These are phyloP conservation scores for Stegostoma tigrinum DNA, from an alignment of 2,113 vertebrate species.

Conservation along the genomic window DNA sequence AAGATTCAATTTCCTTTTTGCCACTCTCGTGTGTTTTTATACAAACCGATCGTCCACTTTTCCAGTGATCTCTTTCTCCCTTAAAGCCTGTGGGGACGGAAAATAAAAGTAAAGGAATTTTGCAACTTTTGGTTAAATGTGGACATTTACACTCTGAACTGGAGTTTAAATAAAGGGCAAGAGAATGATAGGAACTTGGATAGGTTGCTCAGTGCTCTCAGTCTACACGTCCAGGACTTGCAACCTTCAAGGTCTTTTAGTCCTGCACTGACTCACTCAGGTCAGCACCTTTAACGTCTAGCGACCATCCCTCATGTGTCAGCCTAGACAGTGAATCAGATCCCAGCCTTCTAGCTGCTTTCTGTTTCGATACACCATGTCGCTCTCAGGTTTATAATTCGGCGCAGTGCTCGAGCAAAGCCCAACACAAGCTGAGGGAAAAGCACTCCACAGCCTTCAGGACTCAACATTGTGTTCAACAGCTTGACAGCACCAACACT, in stretches of 20 bases:
- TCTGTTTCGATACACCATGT: no score
- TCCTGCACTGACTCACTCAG: not conserved
- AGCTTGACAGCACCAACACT: no score
- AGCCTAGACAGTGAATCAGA: not conserved
- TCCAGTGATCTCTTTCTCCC: constrained; percentile 91
- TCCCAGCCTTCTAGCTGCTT: no score
- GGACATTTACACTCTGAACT: not conserved
- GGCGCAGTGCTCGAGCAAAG: no score
- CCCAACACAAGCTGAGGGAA: no score
- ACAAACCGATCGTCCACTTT: constrained; percentile 82
- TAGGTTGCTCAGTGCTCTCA: not conserved
- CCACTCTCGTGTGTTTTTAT: constrained; percentile 96
- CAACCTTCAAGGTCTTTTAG: not conserved
- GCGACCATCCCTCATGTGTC: not conserved
- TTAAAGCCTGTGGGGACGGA: constrained; percentile 72
- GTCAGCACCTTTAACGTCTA: not conserved
- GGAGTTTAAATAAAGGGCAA: not conserved
- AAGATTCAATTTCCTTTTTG: constrained; percentile 87
- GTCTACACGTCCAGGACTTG: not conserved
- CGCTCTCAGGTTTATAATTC: no score
- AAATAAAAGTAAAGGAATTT: not conserved
- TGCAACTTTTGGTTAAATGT: not conserved
- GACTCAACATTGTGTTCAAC: no score
- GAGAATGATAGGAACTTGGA: no score
- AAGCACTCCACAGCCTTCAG: no score